phyloP scores from a whole-genome alignment of 2,797 vertebrate species.

The Hirundo rustica region DNA sequence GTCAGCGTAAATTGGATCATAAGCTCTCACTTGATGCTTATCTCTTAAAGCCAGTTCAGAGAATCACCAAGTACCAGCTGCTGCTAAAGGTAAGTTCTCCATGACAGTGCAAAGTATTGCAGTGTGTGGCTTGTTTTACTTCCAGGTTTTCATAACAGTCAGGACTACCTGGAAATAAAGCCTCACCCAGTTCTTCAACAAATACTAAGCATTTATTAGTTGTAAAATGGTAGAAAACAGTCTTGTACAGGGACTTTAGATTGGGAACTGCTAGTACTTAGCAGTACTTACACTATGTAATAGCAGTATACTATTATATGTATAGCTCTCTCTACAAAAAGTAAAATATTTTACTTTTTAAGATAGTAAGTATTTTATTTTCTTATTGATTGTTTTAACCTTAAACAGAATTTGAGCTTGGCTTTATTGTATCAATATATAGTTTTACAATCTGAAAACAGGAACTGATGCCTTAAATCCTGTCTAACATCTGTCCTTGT shows the following conservation, averaged over 20 bases:
- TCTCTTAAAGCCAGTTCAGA: slow-evolving; percentile 91
- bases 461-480: not conserved
- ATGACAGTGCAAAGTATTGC: not conserved
- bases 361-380: not conserved
- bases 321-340: not conserved
- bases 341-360: not conserved
- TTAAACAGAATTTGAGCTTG: not conserved
- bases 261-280: not conserved
- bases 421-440: not conserved
- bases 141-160: not conserved
- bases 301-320: not conserved
- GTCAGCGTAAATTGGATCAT: slow-evolving; percentile 93
- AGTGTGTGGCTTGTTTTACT: not conserved
- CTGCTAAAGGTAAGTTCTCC: slow-evolving; percentile 85
- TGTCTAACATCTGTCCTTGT: not conserved
- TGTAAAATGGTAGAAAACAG: not conserved
- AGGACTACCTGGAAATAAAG: not conserved
- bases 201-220: not conserved
- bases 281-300: not conserved
- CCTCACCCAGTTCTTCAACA: not conserved
- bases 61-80: slow-evolving; percentile 92
- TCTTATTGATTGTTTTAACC: not conserved
- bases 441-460: not conserved
- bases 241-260: not conserved
- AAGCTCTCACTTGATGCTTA: slow-evolving; percentile 93